phyloP scores from a whole-genome alignment of 2,797 vertebrate species.

The Falco naumanni region DNA sequence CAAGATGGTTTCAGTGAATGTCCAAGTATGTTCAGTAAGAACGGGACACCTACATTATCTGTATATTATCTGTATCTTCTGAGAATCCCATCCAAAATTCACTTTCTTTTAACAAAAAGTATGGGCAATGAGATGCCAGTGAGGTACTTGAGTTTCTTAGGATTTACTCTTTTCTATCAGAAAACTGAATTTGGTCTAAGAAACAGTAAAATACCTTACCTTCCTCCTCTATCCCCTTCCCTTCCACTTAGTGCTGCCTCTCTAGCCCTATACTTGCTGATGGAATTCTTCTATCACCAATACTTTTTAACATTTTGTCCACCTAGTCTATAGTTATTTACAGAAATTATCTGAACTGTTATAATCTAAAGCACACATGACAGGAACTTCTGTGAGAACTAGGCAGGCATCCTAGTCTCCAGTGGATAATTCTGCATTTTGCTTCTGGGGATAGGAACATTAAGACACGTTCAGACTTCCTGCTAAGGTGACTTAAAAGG shows the following conservation, averaged over 20 bases:
- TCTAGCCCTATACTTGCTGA: not conserved
- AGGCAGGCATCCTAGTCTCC: not conserved
- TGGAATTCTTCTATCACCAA: not conserved
- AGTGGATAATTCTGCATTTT: not conserved
- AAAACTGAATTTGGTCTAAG: not conserved
- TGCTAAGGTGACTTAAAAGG: not conserved
- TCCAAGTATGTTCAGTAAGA: not conserved
- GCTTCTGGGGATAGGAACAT: not conserved
- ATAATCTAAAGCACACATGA: not conserved
- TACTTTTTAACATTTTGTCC: not conserved
- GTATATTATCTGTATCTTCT: not conserved
- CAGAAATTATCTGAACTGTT: not conserved
- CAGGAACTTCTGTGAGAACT: not conserved
- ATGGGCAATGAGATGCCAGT: not conserved
- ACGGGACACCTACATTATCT: not conserved
- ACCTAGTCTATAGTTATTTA: not conserved
- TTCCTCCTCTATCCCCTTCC: not conserved
- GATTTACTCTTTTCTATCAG: not conserved
- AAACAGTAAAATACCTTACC: not conserved
- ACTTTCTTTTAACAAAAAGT: not conserved
- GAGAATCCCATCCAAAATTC: not conserved
- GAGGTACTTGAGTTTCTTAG: not conserved
- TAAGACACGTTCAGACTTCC: not conserved
- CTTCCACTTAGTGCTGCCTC: not conserved
- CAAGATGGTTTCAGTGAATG: not conserved